phyloP scores from a whole-genome alignment of 2,797 vertebrate genomes.

The Aplochiton taeniatus region DNA sequence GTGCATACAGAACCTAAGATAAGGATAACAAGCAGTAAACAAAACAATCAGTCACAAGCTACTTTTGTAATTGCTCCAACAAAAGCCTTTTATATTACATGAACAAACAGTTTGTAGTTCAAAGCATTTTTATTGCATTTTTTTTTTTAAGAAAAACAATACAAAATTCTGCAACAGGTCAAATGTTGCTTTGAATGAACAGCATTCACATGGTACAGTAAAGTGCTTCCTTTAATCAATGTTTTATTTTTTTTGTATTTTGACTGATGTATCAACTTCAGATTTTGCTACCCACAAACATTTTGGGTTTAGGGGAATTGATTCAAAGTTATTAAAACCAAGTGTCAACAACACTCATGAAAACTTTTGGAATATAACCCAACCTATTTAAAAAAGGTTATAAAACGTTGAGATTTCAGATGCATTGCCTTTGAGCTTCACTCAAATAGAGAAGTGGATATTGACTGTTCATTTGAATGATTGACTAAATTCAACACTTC shows the following conservation, averaged over 20 bases:
- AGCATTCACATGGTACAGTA: constrained; percentile 84
- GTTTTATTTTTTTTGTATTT: constrained; percentile 48
- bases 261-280: constrained; percentile 52
- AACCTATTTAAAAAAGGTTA: constrained; percentile 46
- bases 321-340: constrained; percentile 53
- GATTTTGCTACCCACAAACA: constrained; percentile 52
- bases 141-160: constrained; percentile 79
- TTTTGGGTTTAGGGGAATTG: constrained; percentile 26
- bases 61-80: not conserved
- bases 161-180: constrained; percentile 80
- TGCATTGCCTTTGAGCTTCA: constrained; percentile 64
- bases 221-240: constrained; percentile 81
- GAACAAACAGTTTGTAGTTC: constrained; percentile 48
- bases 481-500: constrained; percentile 53
- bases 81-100: too few relatives aligned
- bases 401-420: constrained; percentile 53
- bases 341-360: constrained; percentile 32
- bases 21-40: constrained; percentile 2
- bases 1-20: constrained; percentile 57
- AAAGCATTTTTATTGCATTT: constrained; percentile 78
- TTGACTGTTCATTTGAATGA: constrained; percentile 50
- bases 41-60: not conserved
- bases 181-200: constrained; percentile 78
- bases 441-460: constrained; percentile 54
- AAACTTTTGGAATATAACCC: constrained; percentile 23